Conservation (phyloP, 1,140 invertebrate species). For the Whitmania pigra region DNA sequence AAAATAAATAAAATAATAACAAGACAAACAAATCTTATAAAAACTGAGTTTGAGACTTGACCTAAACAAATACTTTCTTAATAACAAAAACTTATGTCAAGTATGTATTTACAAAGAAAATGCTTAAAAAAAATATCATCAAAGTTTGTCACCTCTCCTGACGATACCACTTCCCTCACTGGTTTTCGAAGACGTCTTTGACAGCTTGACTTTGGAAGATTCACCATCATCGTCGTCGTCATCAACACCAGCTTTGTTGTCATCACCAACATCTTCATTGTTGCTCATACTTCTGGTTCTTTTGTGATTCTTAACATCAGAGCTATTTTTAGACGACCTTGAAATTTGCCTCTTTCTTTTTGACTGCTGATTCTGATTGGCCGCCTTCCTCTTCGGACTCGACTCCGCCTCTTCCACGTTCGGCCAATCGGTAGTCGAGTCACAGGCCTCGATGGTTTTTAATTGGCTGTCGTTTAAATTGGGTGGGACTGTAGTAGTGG, state of each 20-base stretch:
- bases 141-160: too few relatives aligned
- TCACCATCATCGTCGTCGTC: background rate
- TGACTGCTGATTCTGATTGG: background rate
- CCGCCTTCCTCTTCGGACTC: background rate
- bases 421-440: slow-evolving; percentile 10
- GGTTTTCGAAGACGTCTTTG: too few relatives aligned
- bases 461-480: background rate
- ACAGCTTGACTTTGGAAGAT: too few relatives aligned
- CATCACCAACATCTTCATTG: background rate
- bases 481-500: background rate
- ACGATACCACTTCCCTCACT: too few relatives aligned
- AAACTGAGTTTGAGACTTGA: too few relatives aligned
- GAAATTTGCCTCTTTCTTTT: background rate
- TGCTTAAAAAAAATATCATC: too few relatives aligned
- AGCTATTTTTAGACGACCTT: slow-evolving; percentile 1
- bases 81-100: too few relatives aligned
- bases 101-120: too few relatives aligned
- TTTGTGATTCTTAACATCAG: background rate
- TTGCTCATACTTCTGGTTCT: background rate
- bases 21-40: too few relatives aligned
- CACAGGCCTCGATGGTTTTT: slow-evolving; percentile 6
- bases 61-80: too few relatives aligned
- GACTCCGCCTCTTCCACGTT: background rate
- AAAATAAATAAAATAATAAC: too few relatives aligned
- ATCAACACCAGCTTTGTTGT: background rate